A percentile compares a stretch with the other conserved stretches of the same genome.
Conservation (phyloP, 2,113 vertebrate genomes). For the Saccopteryx bilineata region DNA sequence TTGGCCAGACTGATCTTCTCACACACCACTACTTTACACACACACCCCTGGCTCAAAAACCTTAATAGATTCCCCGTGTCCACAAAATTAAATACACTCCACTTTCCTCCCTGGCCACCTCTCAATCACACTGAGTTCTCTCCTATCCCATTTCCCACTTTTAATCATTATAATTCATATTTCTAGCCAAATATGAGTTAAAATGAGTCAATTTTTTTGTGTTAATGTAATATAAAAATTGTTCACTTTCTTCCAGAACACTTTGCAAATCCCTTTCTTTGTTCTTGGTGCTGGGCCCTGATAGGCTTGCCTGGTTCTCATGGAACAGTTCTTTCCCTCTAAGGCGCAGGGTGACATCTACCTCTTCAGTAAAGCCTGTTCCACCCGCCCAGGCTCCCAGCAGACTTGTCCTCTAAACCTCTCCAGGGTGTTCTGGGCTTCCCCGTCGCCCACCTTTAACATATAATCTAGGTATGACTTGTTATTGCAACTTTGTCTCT, state of each 20-base stretch:
- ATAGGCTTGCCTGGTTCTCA: neutral
- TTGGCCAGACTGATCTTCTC: neutral
- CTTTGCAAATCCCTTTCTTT: neutral
- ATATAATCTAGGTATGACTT: neutral
- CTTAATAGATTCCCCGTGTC: neutral
- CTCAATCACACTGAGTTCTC: neutral
- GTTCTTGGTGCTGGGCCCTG: neutral
- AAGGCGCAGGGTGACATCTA: neutral
- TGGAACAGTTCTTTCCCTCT: neutral
- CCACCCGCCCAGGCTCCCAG: neutral
- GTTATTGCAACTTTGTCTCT: neutral
- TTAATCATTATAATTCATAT: neutral
- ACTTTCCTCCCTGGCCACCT: neutral
- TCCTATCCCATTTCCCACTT: neutral
- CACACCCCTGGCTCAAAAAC: neutral
- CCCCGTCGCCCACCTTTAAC: neutral
- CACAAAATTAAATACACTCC: neutral
- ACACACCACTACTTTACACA: neutral
- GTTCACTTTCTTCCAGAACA: neutral
- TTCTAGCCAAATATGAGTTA: neutral
- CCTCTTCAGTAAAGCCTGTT: neutral
- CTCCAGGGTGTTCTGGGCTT: neutral
- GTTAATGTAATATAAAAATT: neutral
- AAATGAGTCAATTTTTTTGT: neutral
- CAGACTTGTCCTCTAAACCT: neutral